A percentile compares a stretch with the other conserved stretches of the same genome.
Conservation (phyloP, 2,113 vertebrate species). For the Paralichthys olivaceus region DNA sequence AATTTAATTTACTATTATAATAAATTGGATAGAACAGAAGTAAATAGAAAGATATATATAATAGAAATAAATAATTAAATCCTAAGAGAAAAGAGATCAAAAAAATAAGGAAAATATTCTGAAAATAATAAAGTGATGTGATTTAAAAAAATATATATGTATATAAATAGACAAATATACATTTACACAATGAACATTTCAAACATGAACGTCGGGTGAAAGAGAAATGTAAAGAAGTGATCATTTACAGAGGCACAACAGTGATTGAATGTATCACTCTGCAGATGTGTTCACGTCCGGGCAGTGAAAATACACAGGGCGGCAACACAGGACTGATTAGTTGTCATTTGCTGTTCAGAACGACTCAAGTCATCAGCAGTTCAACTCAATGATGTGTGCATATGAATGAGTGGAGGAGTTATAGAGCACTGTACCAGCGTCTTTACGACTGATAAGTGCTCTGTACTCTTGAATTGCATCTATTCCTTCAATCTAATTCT, state of each 20-base stretch:
- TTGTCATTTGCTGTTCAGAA: conserved; percentile 55
- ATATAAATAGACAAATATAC: too few relatives aligned
- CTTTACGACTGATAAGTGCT: conserved; percentile 45
- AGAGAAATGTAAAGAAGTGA: too few relatives aligned
- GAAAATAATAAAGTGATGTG: too few relatives aligned
- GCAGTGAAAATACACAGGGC: conserved; percentile 51
- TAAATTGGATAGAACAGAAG: too few relatives aligned
- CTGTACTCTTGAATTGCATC: conserved; percentile 33
- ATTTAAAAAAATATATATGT: too few relatives aligned
- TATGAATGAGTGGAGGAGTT: conserved; percentile 25
- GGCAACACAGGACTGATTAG: conserved; percentile 63
- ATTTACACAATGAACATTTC: too few relatives aligned
- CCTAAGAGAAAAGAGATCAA: too few relatives aligned
- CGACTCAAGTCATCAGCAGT: conserved; percentile 59
- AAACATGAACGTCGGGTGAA: too few relatives aligned
- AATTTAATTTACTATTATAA: too few relatives aligned
- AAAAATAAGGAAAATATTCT: too few relatives aligned
- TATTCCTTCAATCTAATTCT: conserved; percentile 45
- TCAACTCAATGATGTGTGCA: conserved; percentile 53
- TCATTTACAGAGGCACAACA: conserved; percentile 24
- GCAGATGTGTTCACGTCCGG: conserved; percentile 47
- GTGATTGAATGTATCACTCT: conserved; percentile 60
- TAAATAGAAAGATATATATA: too few relatives aligned
- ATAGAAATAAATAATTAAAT: too few relatives aligned
- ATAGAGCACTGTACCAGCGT: conserved; percentile 12